Evolutionary conservation across 2,113 vertebrate species (phyloP).

Genomic region (Psilopogon haemacephalus): DNA sequence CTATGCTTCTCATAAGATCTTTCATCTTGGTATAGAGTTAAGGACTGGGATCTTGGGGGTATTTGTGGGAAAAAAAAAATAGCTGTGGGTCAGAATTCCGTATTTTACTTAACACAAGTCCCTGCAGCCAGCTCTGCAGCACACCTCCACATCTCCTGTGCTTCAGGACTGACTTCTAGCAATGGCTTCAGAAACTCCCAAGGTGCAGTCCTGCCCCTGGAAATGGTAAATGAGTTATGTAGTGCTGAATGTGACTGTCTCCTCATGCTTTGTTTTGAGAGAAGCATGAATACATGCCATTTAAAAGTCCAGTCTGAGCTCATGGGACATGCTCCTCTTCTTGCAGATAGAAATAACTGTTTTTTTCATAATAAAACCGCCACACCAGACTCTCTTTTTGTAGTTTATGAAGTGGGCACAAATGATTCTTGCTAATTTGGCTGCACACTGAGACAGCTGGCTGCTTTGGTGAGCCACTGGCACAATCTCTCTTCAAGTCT

Average conservation of each 20-base stretch:
- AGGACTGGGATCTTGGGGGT: not conserved
- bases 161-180: not conserved
- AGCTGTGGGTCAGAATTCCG: not conserved
- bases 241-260: not conserved
- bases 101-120: not conserved
- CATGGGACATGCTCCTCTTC: not conserved
- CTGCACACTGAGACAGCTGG: not conserved
- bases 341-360: not conserved
- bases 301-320: not conserved
- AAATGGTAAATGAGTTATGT: not conserved
- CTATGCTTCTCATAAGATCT: not conserved
- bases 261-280: not conserved
- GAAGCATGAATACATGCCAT: accelerated
- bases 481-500: not conserved
- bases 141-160: accelerated
- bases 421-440: not conserved
- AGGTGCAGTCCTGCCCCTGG: not conserved
- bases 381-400: not conserved
- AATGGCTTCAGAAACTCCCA: not conserved
- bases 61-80: not conserved
- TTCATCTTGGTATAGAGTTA: not conserved
- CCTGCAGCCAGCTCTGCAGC: not conserved
- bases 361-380: not conserved
- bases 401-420: not conserved
- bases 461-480: not conserved